Conservation (phyloP, 2,888 invertebrate species). For the Pollenia amentaria region DNA sequence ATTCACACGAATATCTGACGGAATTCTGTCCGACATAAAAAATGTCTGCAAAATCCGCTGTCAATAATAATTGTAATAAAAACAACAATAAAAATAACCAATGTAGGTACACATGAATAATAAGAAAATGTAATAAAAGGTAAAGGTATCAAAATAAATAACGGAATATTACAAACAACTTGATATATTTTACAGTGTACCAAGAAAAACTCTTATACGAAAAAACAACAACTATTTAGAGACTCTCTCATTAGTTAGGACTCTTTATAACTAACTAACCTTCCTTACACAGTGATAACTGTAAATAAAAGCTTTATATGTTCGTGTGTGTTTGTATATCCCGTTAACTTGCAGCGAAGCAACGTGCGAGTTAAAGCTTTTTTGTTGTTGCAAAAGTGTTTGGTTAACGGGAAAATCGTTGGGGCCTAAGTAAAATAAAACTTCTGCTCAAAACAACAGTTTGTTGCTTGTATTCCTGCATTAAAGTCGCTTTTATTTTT, state of each 20-base stretch:
- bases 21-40: no score
- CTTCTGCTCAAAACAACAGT: constrained; percentile 81
- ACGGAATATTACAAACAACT: neutral
- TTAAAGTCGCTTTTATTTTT: constrained; percentile 78
- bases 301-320: constrained; percentile 36
- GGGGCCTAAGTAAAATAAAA: constrained; percentile 49
- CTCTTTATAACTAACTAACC: constrained; percentile 44
- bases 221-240: neutral
- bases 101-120: no score
- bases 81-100: no score
- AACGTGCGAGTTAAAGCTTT: constrained; percentile 53
- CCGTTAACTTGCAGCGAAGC: constrained; percentile 20
- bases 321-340: neutral
- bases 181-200: constrained; percentile 12
- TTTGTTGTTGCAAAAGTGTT: constrained; percentile 16
- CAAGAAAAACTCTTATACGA: constrained; percentile 59
- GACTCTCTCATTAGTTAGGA: neutral
- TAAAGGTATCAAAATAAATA: neutral
- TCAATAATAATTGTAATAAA: constrained; percentile 17
- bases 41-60: no score
- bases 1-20: no score
- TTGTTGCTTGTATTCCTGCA: constrained; percentile 83
- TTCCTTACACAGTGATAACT: constrained; percentile 47
- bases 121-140: neutral
- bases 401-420: constrained; percentile 46